Base-by-base conservation (phyloP, 2,888 invertebrate species). In the Conops quadrifasciatus region DNA sequence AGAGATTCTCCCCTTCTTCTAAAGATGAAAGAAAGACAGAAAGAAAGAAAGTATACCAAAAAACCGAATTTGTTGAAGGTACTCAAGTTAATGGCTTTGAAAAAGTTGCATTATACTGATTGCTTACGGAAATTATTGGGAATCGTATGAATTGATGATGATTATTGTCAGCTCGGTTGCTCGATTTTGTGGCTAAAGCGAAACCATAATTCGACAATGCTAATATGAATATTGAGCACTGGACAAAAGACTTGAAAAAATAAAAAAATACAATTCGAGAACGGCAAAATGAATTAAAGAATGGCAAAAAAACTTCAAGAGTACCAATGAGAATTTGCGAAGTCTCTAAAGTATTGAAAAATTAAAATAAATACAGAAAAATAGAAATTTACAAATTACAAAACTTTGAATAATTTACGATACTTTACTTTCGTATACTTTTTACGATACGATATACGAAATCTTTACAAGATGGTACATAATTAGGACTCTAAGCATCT, bases 81-180 rank as follows among this genome's bases (percentile, higher is more conserved):
- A 69, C 72, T 69, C 47, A 67, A 56, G 70, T 70, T 70, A 63
- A 70, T 70, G 64, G 24, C 64, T 70, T 47, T 58, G 28, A 67
- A 67, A 64, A 70, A 53, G 62, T 36, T 45, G 45, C 72, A 72
- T 72, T 72, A 67, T 30, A 67, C n/a, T 67, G 70, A 72, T 70
- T 67, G 49, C 72, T 72, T 72, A 64, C 49, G 9, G 21, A 43
- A 62, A 26, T 70, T 45, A 47, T 63, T 26, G 47, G n/a, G 7
- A 63, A 63, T 45, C 63, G 24, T 9, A 56, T 36, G 30, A 19
- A 15, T 19, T 36, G 24, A 15, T 15, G 58, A 58, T 28, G 58
- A 28, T 58, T 9, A 9, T 58, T 49, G 15, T 16, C 49, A 19
- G 9, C 9, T 49, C 11, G 49, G 49, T 49, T 49, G 49, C n/a